Base-by-base conservation (phyloP, 2,113 vertebrate genomes). In the Apus apus region DNA sequence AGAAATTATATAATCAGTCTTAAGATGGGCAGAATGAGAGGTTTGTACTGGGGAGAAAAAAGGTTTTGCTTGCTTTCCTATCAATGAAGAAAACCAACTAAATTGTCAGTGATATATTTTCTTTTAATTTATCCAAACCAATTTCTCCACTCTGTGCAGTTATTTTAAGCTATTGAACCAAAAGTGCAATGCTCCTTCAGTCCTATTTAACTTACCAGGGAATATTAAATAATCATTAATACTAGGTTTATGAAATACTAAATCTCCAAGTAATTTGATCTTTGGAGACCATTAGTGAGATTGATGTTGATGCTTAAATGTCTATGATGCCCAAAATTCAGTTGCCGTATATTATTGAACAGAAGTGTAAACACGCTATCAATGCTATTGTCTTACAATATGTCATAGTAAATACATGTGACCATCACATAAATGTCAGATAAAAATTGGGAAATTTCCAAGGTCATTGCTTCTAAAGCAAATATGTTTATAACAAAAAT, bases 151-250 rank as follows among this genome's bases (percentile, higher is more conserved):
- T 66, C 15, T 78, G 32, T 7, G 40, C 13, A 46, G 13, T 32
- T 65, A 15, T 0, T 0, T 43, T 57, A n/a, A 34, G 19, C 3
- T 77, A 34, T 15, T 58, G 22, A 48, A 78, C 13, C 8, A 43
- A 48, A 76, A 53, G 4, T 45, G 8, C 64, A 58, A 36, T 70
- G 27, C 1, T 65, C 16, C 6, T 70, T 26, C n/a, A 62, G 17
- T 66, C 14, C 14, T 48, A 27, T 54, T 72, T 56, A 68, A 65
- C 3, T 22, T 48, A 57, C 5, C 5, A 90, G 5, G 20, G 32
- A 72, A 73, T 36, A 61, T n/a, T 32, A 61, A 60, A 23, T 30
- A 36, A 78, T 78, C 11, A 27, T 40, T 70, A 74, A 74, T 62
- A 15, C 11, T n/a, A 38, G 70, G 3, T 38, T 57, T 81, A 6